These are phyloP conservation scores for Megaleporinus macrocephalus DNA, from an alignment of 2,113 vertebrate genomes.

Conservation along the genomic window DNA sequence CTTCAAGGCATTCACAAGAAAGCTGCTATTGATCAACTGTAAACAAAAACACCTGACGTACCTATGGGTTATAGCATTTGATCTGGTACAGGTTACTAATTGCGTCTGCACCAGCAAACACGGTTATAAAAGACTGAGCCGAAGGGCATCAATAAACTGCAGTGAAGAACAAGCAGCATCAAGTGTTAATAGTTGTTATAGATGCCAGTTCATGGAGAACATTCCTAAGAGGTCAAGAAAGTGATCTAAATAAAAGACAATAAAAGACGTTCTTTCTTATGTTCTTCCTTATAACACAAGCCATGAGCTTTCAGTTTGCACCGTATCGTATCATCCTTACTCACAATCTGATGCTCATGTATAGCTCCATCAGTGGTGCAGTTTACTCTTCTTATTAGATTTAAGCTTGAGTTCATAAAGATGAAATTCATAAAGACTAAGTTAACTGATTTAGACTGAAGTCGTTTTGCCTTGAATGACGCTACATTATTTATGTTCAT, in stretches of 20 bases:
- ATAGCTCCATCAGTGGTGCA: not conserved
- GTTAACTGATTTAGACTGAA: too few species aligned
- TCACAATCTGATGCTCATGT: not conserved
- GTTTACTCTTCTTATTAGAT: conserved; percentile 11
- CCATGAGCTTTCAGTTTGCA: not conserved
- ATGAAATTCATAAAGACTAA: too few species aligned
- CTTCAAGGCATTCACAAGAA: conserved; percentile 32
- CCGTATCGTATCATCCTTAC: too few species aligned
- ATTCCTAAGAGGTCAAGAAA: too few species aligned
- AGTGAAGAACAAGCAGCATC: not conserved
- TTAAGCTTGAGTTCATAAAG: too few species aligned
- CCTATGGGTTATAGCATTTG: not conserved
- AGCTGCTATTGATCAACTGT: conserved; percentile 55
- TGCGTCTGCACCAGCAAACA: not conserved
- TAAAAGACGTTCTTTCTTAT: too few species aligned
- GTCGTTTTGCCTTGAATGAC: too few species aligned
- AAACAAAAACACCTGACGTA: conserved; percentile 60
- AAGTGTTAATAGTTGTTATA: not conserved
- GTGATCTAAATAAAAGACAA: too few species aligned
- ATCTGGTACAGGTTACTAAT: not conserved
- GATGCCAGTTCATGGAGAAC: not conserved
- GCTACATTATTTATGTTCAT: too few species aligned
- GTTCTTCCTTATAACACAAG: too few species aligned
- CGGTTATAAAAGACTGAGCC: not conserved
- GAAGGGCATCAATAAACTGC: not conserved